Evolutionary conservation across 1,140 invertebrate species (phyloP), one percentile per base, ranked within the genome.

Genomic region (Atta colombica): DNA sequence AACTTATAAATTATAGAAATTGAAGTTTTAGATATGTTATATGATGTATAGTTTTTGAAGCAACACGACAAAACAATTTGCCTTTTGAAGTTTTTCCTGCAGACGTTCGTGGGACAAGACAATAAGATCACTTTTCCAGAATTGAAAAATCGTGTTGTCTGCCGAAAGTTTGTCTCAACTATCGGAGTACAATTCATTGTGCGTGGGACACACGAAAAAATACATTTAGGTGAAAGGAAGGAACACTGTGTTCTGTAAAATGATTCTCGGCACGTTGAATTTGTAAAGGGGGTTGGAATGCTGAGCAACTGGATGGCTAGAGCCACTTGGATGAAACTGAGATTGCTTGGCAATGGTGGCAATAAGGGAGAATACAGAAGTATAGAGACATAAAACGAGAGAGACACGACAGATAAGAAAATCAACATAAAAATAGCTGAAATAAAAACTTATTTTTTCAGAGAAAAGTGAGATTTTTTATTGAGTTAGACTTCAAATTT

Each of bases 141-240:
- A 93, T 93, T 90, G 92, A 92, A 92, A 92, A 93, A 87, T 75
- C 92, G 77, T 93, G 92, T 94, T 16, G 14, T 69, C 65, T 65
- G 39, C 71, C 60, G 55, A 78, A 85, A 85, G 60, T 78, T 84
- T 84, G 7, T 14, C 39, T 14, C 80, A 51, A 75, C 69, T 65
- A 82, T 28, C 31, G n/a, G 51, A n/a, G 16, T 61, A 18, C 53
- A 35, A 74, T 25, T 63, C 45, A 72, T 60, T 60, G 31, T 72
- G 65, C 58, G 71, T 68, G 72, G 84, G 45, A 49, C 39, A 66
- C 25, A 63, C 55, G 8, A 25, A 25, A 82, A 68, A 63, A 39
- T 28, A 61, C 35, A 16, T 74, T 81, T 84, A 82, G 8, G 53
- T 69, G 53, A n/a, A n/a, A 61, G n/a, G 35, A 60, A 82, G 55